These are phyloP conservation scores for Carterocephalus palaemon DNA, from an alignment of 2,888 invertebrate genomes.

Conservation along the genomic window DNA sequence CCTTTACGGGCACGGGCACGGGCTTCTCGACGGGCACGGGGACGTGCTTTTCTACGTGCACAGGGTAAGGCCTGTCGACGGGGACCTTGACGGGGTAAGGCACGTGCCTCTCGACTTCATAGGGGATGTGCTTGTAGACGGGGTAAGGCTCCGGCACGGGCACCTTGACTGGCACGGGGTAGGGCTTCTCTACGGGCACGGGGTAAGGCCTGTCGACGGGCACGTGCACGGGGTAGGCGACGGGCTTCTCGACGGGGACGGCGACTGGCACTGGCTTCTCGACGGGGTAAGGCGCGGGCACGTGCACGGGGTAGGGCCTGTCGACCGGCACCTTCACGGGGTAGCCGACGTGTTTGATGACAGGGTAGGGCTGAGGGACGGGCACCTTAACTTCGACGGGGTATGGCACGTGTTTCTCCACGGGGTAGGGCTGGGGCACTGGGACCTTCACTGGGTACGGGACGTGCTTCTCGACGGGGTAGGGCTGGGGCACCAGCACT, in stretches of 20 bases:
- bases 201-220: slow-evolving; percentile 81
- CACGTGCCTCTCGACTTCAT: slow-evolving; percentile 80
- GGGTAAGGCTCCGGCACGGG: slow-evolving; percentile 80
- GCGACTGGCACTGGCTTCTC: slow-evolving; percentile 82
- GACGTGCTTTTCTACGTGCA: slow-evolving; percentile 82
- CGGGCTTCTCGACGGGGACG: slow-evolving; percentile 81
- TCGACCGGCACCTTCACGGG: slow-evolving; percentile 85
- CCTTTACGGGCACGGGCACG: slow-evolving; percentile 82
- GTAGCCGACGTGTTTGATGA: slow-evolving; percentile 80
- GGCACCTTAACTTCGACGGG: slow-evolving; percentile 86
- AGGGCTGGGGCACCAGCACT: slow-evolving; percentile 87
- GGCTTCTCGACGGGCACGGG: slow-evolving; percentile 84
- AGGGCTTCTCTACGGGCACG: slow-evolving; percentile 74
- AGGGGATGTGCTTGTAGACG: slow-evolving; percentile 82
- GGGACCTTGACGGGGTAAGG: slow-evolving; percentile 81
- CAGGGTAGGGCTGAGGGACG: slow-evolving; percentile 87
- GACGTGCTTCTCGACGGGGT: slow-evolving; percentile 87
- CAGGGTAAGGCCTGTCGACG: slow-evolving; percentile 81
- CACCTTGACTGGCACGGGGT: slow-evolving; percentile 77
- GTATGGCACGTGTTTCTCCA: slow-evolving; percentile 85
- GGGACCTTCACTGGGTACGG: slow-evolving; percentile 87
- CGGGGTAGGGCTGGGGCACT: slow-evolving; percentile 87
- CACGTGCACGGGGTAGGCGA: slow-evolving; percentile 80
- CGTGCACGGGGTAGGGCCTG: slow-evolving; percentile 84
- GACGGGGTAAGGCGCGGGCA: slow-evolving; percentile 79